These are phyloP conservation scores for Actinopyga echinites DNA, from an alignment of 53 echinoderm and acorn worm species.

Conservation along the genomic window DNA sequence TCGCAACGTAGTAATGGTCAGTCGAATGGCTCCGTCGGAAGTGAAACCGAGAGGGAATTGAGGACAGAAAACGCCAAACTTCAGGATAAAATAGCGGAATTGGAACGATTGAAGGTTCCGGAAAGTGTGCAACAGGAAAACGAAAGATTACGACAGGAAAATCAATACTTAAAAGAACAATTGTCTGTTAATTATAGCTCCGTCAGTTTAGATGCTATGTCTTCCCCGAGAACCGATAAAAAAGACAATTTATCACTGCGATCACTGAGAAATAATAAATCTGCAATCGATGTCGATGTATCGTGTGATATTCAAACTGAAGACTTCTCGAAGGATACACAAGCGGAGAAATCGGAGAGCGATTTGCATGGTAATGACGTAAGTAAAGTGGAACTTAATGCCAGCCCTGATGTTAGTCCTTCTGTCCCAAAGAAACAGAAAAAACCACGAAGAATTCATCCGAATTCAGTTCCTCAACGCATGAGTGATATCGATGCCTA, in stretches of 20 bases:
- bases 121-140: slow-evolving; percentile 51
- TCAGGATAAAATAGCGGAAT: slow-evolving; percentile 25
- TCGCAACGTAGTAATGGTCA: slow-evolving; percentile 22
- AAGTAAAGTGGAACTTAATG: no score
- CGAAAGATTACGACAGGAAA: slow-evolving; percentile 53
- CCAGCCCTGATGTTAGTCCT: no score
- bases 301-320: not conserved
- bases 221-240: not conserved
- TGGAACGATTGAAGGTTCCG: slow-evolving; percentile 14
- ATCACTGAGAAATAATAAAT: not conserved
- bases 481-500: slow-evolving; percentile 89
- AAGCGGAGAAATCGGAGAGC: slow-evolving; percentile 5
- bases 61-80: slow-evolving; percentile 52
- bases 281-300: not conserved
- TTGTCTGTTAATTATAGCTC: not conserved
- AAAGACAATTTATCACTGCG: no score
- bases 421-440: slow-evolving; percentile 23
- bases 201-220: not conserved
- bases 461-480: slow-evolving; percentile 47
- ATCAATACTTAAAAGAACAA: slow-evolving; percentile 36
- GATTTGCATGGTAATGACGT: no score
- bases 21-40: slow-evolving; percentile 19
- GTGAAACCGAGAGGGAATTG: slow-evolving; percentile 10
- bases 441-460: slow-evolving; percentile 49
- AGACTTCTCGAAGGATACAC: slow-evolving; percentile 7